Percentiles rank a stretch among this genome's conserved stretches.
Conservation (phyloP, 2,888 invertebrate species). For the Agrochola circellaris region DNA sequence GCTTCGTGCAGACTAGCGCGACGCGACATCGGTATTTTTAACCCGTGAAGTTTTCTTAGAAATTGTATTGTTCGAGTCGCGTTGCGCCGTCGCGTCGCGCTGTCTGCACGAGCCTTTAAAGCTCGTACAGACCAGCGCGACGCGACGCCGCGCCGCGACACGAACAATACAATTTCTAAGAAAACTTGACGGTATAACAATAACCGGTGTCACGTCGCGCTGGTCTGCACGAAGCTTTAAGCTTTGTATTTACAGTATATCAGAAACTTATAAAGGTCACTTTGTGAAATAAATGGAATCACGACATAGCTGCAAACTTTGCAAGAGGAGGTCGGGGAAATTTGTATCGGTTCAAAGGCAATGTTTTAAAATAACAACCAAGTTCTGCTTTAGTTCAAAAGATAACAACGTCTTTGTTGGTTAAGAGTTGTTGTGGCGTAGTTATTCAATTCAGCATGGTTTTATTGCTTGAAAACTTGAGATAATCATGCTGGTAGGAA, state of each 20-base stretch:
- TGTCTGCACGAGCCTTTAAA: no score
- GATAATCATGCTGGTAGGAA: background rate
- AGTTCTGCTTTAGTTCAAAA: conserved; percentile 41
- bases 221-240: no score
- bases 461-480: conserved; percentile 3
- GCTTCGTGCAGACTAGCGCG: no score
- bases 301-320: conserved; percentile 30
- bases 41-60: no score
- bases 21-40: no score
- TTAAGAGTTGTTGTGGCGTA: background rate
- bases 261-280: conserved; percentile 32
- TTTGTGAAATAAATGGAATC: conserved; percentile 30
- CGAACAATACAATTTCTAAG: no score
- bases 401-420: conserved; percentile 42
- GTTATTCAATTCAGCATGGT: background rate
- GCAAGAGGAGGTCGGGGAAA: conserved; percentile 28
- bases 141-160: no score
- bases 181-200: no score
- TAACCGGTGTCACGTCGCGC: no score
- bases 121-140: no score
- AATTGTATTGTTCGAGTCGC: no score
- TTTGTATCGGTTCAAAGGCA: conserved; percentile 32
- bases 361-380: conserved; percentile 39
- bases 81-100: no score
- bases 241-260: background rate